Percentiles rank a stretch among this genome's conserved stretches.
Conservation (phyloP, 2,888 invertebrate species). For the Theristus sp. region DNA sequence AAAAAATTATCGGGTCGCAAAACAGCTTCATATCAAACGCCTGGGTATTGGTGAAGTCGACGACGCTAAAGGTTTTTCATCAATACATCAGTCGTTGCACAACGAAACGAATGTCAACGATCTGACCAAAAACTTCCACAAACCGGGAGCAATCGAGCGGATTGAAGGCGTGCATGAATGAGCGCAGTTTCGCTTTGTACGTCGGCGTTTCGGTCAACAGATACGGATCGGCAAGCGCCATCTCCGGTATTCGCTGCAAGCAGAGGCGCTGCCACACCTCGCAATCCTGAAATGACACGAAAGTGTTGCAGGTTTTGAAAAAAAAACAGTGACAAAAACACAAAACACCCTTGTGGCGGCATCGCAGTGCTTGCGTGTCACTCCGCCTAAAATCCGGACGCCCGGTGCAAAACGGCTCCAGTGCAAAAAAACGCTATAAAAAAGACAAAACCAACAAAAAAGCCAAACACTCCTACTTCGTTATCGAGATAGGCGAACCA, state of each 20-base stretch:
- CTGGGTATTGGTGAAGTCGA: too few relatives aligned
- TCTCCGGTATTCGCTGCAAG: conserved; percentile 63
- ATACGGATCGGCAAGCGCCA: conserved; percentile 61
- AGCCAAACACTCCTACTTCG: conserved; percentile 37
- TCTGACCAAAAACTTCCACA: too few relatives aligned
- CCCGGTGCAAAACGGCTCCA: too few relatives aligned
- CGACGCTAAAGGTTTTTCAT: too few relatives aligned
- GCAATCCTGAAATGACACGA: conserved; percentile 45
- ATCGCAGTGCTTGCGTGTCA: too few relatives aligned
- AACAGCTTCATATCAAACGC: too few relatives aligned
- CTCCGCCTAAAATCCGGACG: too few relatives aligned
- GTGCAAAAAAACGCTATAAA: too few relatives aligned
- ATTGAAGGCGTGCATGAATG: conserved; percentile 89
- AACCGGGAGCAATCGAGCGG: conserved; percentile 71
- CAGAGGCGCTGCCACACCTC: conserved; percentile 86
- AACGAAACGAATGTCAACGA: too few relatives aligned
- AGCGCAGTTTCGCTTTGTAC: conserved; percentile 76
- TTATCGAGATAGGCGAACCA: conserved; percentile 77
- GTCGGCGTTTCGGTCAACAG: conserved; percentile 66
- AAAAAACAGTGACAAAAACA: neutral
- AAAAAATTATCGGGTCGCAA: too few relatives aligned
- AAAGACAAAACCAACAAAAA: neutral
- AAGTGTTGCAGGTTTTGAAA: neutral
- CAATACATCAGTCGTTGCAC: too few relatives aligned
- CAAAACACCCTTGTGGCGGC: too few relatives aligned